Evolutionary conservation across 2,888 invertebrate species (phyloP), one percentile per base, ranked within the genome.

Genomic region (Hirtodrosophila confusa): DNA sequence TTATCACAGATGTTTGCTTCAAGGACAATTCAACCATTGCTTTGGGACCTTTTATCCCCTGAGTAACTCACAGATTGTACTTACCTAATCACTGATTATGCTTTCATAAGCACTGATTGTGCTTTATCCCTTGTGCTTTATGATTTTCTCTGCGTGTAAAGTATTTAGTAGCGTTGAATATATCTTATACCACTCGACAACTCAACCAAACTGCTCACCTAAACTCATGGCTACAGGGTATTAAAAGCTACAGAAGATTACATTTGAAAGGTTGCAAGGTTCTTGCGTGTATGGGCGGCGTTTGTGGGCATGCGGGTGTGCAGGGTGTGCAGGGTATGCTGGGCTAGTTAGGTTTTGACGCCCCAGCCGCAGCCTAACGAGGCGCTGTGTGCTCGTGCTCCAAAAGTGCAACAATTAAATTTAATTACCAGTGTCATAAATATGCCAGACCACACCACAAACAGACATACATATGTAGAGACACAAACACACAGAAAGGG

Each of bases 371-470:
- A 70, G 53, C 62, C 66, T 74, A 74, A 74, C 72, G 66, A 74
- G 72, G 72, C 73, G 61, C 48, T 48, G 61, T 67, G 55, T 47
- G 68, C 77, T 76, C 77, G 76, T 71, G 76, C 62, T 62, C 76
- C 72, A 71, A 76, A 88, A 84, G 86, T 86, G 83, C 88, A 84
- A 84, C 83, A 84, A 84, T 84, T 84, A 84, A 84, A 84, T 86
- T 84, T 84, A 84, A 84, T 84, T 88, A 84, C 83, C 79, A 86
- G 79, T 88, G 86, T 86, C 83, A 88, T 84, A 88, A 88, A 88
- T 84, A 88, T 84, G 86, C 83, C 86, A 88, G 65, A 68, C 66
- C 70, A 69, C 57, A 65, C 58, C 68, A 51, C 66, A 64, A 50
- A 35, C 66, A 64, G 48, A 35, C 54, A 44, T 63, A 66, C 41